phyloP scores from a whole-genome alignment of 2,797 vertebrate species.

The Morus bassanus region DNA sequence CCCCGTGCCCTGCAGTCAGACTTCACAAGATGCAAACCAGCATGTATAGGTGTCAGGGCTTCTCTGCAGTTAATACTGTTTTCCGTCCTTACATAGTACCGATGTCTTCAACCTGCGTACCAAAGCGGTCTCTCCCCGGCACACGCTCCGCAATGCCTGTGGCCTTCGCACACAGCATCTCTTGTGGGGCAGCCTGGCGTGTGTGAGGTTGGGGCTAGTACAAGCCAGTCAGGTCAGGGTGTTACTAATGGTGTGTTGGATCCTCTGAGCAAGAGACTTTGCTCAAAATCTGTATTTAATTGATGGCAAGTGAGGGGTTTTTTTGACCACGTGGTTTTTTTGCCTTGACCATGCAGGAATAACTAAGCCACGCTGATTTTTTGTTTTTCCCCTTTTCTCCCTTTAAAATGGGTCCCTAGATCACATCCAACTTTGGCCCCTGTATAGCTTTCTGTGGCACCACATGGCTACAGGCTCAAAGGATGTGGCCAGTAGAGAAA shows the following conservation, averaged over 20 bases:
- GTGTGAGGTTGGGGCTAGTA: rapidly evolving
- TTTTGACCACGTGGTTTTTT: background rate
- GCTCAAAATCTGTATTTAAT: background rate
- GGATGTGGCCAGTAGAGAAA: background rate
- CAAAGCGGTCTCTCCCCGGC: background rate
- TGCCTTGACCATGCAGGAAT: background rate
- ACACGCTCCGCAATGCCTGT: rapidly evolving
- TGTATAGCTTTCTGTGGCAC: background rate
- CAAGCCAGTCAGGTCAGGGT: rapidly evolving
- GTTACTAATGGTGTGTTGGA: background rate
- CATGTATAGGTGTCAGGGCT: background rate
- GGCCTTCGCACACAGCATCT: rapidly evolving
- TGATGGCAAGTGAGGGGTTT: background rate
- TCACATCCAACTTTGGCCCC: background rate
- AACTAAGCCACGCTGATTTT: background rate
- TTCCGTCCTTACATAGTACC: background rate
- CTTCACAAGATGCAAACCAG: no score
- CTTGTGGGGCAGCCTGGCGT: background rate
- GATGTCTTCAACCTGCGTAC: rapidly evolving
- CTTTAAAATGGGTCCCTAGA: background rate
- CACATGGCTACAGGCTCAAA: background rate
- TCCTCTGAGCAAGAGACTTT: background rate
- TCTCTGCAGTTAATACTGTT: background rate
- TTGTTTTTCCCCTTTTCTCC: background rate
- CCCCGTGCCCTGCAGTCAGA: rapidly evolving